These are phyloP conservation scores for Drosophila sp. DNA, from an alignment of 1,140 invertebrate genomes.

Conservation along the genomic window DNA sequence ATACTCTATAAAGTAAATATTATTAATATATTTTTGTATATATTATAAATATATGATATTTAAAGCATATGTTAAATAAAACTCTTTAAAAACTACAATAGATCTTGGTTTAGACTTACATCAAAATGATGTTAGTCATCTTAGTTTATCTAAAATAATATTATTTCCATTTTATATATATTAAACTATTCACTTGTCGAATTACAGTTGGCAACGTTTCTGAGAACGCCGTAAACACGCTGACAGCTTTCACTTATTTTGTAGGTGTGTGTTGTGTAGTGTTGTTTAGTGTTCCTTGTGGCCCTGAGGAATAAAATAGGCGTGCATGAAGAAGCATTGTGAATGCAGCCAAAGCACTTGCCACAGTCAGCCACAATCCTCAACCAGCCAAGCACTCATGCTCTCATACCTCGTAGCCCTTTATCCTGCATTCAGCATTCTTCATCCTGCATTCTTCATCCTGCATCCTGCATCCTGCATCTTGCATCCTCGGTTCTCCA, in stretches of 20 bases:
- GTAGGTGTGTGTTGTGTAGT: slow-evolving; percentile 31
- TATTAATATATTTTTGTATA: too few relatives aligned
- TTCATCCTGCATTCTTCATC: neutral
- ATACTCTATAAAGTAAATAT: too few relatives aligned
- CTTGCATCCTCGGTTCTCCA: neutral
- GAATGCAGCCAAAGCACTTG: slow-evolving; percentile 39
- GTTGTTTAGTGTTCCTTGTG: slow-evolving; percentile 23
- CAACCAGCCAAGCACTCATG: too few relatives aligned
- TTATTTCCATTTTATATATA: too few relatives aligned
- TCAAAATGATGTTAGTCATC: too few relatives aligned
- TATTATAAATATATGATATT: too few relatives aligned
- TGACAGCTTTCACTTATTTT: neutral
- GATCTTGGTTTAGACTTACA: too few relatives aligned
- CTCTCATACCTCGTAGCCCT: neutral
- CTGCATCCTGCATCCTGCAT: slow-evolving; percentile 15
- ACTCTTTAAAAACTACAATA: too few relatives aligned
- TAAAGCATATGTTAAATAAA: too few relatives aligned
- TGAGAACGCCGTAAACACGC: slow-evolving; percentile 13
- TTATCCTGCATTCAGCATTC: neutral
- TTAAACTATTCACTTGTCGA: too few relatives aligned
- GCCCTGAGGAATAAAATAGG: slow-evolving; percentile 40
- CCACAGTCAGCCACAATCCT: slow-evolving; percentile 19
- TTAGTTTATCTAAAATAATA: too few relatives aligned
- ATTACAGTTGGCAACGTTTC: neutral
- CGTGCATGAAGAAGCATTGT: slow-evolving; percentile 33